A percentile compares a stretch with the other conserved stretches of the same genome.
Conservation (phyloP, 2,113 vertebrate genomes). For the Acrocephalus kingi region DNA sequence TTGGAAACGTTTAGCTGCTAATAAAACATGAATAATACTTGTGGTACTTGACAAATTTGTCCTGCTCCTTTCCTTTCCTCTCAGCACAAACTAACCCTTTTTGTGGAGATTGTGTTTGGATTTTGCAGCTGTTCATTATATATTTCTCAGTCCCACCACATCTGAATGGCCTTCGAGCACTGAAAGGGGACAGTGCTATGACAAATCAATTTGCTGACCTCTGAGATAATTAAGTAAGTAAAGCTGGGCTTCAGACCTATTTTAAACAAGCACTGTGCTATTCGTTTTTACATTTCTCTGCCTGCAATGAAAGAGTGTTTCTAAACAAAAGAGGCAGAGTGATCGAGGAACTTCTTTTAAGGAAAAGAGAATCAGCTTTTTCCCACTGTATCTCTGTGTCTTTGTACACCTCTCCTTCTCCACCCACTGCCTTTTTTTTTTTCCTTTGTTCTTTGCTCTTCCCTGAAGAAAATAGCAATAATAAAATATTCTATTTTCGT, state of each 20-base stretch:
- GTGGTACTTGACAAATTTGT: neutral
- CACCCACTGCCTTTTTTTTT: accelerated
- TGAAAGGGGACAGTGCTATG: neutral
- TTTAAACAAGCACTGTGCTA: neutral
- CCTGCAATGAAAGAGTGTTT: neutral
- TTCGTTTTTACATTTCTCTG: neutral
- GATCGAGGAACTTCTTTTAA: neutral
- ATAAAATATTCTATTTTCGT: slow-evolving; percentile 9
- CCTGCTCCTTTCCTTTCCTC: neutral
- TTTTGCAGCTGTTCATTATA: neutral
- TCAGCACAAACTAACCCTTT: neutral
- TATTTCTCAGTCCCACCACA: neutral
- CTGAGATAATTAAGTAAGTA: slow-evolving; percentile 33
- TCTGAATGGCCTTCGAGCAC: neutral
- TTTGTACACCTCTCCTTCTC: neutral
- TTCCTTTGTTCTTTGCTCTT: neutral
- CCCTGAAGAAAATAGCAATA: neutral
- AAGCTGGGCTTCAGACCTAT: neutral
- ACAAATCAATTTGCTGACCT: slow-evolving; percentile 42
- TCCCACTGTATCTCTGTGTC: neutral
- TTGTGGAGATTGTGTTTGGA: neutral
- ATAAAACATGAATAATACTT: neutral
- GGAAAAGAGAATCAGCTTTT: neutral
- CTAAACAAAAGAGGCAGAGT: neutral
- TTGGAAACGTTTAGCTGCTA: neutral